Conservation (phyloP, 2,797 vertebrate genomes). For the Aulostomus chinensis region DNA sequence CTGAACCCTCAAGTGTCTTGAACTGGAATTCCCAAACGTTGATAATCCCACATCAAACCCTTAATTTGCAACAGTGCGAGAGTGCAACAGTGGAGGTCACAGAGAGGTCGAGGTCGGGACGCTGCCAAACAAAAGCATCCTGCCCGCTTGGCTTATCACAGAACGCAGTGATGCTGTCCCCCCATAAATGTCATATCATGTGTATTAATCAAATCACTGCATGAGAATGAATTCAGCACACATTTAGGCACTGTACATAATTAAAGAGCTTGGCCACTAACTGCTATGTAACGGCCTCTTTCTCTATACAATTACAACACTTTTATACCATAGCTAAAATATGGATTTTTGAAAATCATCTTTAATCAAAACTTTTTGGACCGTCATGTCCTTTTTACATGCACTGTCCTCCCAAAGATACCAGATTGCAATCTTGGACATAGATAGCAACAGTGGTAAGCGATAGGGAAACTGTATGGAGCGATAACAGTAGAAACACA, state of each 20-base stretch:
- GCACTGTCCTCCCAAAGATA: slow-evolving; percentile 25
- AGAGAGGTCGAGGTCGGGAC: slow-evolving; percentile 46
- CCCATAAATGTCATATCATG: slow-evolving; percentile 40
- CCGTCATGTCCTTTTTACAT: not conserved
- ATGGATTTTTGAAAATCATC: not conserved
- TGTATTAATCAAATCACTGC: slow-evolving; percentile 41
- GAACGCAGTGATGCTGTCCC: slow-evolving; percentile 40
- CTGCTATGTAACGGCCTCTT: slow-evolving; percentile 35
- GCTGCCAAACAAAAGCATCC: slow-evolving; percentile 54
- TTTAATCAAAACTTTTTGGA: slow-evolving; percentile 8
- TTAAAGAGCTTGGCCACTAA: slow-evolving; percentile 39
- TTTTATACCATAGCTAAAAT: no score
- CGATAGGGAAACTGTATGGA: slow-evolving; percentile 37
- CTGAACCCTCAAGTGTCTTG: slow-evolving; percentile 23
- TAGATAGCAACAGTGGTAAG: slow-evolving; percentile 53
- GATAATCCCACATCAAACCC: slow-evolving; percentile 40
- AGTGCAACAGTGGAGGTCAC: slow-evolving; percentile 46
- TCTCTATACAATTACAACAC: slow-evolving; percentile 7
- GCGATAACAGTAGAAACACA: slow-evolving; percentile 37
- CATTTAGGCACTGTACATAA: slow-evolving; percentile 24
- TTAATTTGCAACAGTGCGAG: slow-evolving; percentile 46
- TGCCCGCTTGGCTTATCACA: slow-evolving; percentile 38
- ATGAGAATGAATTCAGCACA: slow-evolving; percentile 37
- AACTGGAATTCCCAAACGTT: slow-evolving; percentile 34
- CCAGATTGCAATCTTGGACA: slow-evolving; percentile 32